Percentiles rank a stretch among this genome's conserved stretches.
These are phyloP conservation scores for Lepeophtheirus nordmannii DNA, from an alignment of 2,888 invertebrate species.

Conservation along the genomic window DNA sequence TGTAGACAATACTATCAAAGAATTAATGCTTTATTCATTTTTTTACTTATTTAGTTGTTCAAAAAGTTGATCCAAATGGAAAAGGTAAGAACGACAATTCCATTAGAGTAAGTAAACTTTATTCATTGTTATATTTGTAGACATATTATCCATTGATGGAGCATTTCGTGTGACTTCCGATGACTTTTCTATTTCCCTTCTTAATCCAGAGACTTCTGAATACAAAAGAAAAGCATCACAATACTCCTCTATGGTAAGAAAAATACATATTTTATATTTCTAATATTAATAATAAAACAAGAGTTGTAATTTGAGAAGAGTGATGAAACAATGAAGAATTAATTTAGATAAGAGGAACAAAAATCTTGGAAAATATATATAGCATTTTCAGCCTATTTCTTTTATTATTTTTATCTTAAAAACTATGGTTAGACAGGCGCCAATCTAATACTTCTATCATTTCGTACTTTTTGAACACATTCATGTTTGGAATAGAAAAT, in stretches of 20 bases:
- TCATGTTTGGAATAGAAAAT: too few relatives aligned
- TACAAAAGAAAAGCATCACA: conserved; percentile 12
- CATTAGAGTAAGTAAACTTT: too few relatives aligned
- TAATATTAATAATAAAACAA: background rate
- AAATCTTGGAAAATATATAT: too few relatives aligned
- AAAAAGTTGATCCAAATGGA: conserved; percentile 19
- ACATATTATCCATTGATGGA: conserved; percentile 21
- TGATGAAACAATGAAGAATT: background rate
- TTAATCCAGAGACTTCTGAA: conserved; percentile 18
- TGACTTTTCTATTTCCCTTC: conserved; percentile 24
- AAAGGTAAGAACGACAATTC: background rate
- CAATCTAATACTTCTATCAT: too few relatives aligned
- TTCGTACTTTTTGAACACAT: too few relatives aligned
- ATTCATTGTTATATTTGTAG: background rate
- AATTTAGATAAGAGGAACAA: too few relatives aligned
- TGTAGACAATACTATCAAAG: too few relatives aligned
- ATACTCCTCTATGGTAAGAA: conserved; percentile 15
- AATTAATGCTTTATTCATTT: background rate
- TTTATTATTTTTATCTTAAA: too few relatives aligned
- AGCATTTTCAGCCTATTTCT: too few relatives aligned
- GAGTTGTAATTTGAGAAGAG: background rate
- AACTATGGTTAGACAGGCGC: too few relatives aligned
- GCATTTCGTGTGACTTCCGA: conserved; percentile 20
- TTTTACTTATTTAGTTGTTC: conserved; percentile 14
- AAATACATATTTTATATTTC: background rate